phyloP scores from a whole-genome alignment of 2,797 vertebrate species.

The Crocodylus rhombifer region DNA sequence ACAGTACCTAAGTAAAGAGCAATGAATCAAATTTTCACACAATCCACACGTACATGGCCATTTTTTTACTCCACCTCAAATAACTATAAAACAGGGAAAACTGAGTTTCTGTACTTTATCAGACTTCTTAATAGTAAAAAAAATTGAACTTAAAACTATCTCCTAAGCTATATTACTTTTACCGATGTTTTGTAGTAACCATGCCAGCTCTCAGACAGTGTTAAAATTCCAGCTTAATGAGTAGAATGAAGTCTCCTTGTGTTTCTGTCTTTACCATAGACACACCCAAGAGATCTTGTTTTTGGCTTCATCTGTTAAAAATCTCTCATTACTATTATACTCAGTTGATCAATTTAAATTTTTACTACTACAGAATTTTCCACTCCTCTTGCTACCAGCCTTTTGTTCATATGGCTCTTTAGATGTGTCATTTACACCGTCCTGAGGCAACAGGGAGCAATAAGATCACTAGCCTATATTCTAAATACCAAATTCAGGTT shows the following conservation, averaged over 20 bases:
- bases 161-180: neutral
- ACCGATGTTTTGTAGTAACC: neutral
- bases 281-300: neutral
- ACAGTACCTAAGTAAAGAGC: neutral
- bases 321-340: neutral
- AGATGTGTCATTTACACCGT: neutral
- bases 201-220: neutral
- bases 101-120: neutral
- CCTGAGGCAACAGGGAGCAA: neutral
- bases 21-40: neutral
- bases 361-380: neutral
- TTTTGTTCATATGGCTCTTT: neutral
- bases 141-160: neutral
- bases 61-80: neutral
- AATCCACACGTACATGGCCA: too few relatives aligned
- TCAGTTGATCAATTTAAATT: neutral
- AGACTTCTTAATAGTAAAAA: neutral
- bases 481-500: neutral
- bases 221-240: neutral
- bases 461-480: neutral
- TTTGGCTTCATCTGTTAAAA: neutral
- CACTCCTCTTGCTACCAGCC: neutral
- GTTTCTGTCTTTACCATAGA: neutral
- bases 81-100: neutral
- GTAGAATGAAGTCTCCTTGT: neutral